Base-by-base conservation (phyloP, 2,113 vertebrate species). In the Buteo buteo region DNA sequence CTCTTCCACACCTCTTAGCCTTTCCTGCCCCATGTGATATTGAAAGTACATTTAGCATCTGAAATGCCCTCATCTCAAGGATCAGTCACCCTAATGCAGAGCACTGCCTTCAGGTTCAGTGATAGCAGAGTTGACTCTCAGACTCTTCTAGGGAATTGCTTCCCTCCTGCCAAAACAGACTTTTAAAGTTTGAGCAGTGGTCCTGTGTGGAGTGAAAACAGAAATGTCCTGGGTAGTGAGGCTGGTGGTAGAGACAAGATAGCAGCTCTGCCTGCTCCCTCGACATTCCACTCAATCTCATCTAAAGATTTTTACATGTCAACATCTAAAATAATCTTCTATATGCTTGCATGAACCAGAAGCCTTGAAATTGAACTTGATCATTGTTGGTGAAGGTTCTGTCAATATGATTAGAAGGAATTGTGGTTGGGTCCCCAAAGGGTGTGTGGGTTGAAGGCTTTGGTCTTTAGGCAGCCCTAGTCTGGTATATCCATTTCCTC, bases 1-100 rank as follows among this genome's bases (percentile, higher is more conserved):
- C 52, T 66, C 38, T 72, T 49, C 65, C 73, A 76, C 78, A 82
- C 61, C 31, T 52, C 86, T 95, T 90, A 74, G 74, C 93, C 69
- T 79, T 92, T 82, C 55, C 44, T 79, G 82, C 65, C 59, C 78
- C 6, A 2, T 83, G 76, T 42, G 70, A 42, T 74, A 91, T 14
- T 76, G 81, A 21, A 88, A 84, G 54, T 55, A 20, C 66, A 64
- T 13, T 52, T 58, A 77, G 92, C 88, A 85, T 78, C 78, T 90
- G 79, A 89, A 94, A 95, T 5, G 3, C 64, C 94, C 22, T 92
- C 13, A 6, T 59, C 65, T 80, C 21, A 13, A 92, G 79, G 88
- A 72, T 94, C 67, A 6, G 31, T 49, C 82, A 44, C 58, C 76
- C 65, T 55, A 26, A 29, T 32, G 82, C 74, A 86, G 58, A 93